Conservation (phyloP, 53 echinoderm and acorn worm genomes). For the Arbacia lixula region DNA sequence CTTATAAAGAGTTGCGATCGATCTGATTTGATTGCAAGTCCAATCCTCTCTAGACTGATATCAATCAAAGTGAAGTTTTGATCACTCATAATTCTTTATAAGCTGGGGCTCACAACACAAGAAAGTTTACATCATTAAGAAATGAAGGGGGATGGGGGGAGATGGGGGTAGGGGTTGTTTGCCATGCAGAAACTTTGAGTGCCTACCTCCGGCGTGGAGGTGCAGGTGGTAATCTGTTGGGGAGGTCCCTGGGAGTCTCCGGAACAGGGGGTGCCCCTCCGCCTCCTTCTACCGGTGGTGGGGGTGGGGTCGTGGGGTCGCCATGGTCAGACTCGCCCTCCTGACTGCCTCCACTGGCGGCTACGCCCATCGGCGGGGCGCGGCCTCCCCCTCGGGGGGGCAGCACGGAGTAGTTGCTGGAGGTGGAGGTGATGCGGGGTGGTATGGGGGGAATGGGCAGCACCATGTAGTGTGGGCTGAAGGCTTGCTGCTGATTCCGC, state of each 20-base stretch:
- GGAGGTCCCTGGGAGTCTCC: not conserved
- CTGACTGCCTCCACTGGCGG: not conserved
- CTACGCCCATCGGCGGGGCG: constrained; percentile 9
- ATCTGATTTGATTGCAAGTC: too few relatives aligned
- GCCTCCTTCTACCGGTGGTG: not conserved
- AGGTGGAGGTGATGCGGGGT: not conserved
- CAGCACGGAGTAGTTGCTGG: not conserved
- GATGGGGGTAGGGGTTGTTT: too few relatives aligned
- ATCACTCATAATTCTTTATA: too few relatives aligned
- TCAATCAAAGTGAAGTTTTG: too few relatives aligned
- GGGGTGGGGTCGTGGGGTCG: constrained; percentile 27
- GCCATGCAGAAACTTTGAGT: too few relatives aligned
- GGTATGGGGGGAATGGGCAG: constrained; percentile 64
- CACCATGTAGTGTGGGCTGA: not conserved
- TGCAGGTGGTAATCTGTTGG: constrained; percentile 10
- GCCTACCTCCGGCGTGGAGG: constrained; percentile 42
- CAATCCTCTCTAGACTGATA: too few relatives aligned
- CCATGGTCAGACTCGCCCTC: too few relatives aligned
- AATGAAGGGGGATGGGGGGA: not conserved
- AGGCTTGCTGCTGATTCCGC: constrained; percentile 16
- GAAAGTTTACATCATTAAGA: not conserved
- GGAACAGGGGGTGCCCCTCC: not conserved
- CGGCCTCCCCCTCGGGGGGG: constrained; percentile 22
- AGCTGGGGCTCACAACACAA: too few relatives aligned
- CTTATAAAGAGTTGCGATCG: too few relatives aligned